Percentiles rank a stretch among this genome's conserved stretches.
phyloP scores from a whole-genome alignment of 2,888 invertebrate genomes.

The Mesochorus sp. region DNA sequence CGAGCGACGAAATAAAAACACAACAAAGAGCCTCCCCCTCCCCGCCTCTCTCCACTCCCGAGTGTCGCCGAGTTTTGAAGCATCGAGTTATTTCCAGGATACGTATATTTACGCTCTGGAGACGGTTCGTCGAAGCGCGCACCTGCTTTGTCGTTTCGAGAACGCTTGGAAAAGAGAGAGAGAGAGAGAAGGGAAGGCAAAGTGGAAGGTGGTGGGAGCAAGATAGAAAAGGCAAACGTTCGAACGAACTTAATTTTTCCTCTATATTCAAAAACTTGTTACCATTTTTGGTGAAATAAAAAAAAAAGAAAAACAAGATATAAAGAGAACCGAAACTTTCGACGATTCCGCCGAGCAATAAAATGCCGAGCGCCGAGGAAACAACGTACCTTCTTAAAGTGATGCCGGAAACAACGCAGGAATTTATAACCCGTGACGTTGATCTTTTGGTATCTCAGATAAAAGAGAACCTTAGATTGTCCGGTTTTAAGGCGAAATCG shows the following conservation, averaged over 20 bases:
- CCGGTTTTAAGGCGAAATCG: conserved; percentile 79
- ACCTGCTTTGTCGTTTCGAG: conserved; percentile 8
- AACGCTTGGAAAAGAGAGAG: neutral
- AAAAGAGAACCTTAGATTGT: conserved; percentile 86
- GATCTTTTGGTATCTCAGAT: conserved; percentile 87
- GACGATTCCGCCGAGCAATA: conserved; percentile 23
- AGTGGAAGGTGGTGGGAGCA: no score
- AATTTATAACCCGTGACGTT: conserved; percentile 84
- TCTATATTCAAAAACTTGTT: neutral
- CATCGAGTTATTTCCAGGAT: neutral
- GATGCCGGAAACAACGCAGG: conserved; percentile 78
- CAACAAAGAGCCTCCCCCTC: neutral
- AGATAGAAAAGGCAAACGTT: neutral
- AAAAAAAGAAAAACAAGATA: neutral
- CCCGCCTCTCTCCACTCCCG: no score
- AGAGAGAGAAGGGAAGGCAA: neutral
- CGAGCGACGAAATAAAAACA: neutral
- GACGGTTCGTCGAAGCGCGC: neutral
- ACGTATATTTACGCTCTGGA: neutral
- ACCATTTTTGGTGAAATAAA: neutral
- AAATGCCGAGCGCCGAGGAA: conserved; percentile 80
- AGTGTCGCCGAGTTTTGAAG: no score
- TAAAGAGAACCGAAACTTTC: neutral
- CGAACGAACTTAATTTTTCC: neutral
- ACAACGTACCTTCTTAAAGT: conserved; percentile 77